These are phyloP conservation scores for Poicephalus gulielmi DNA, from an alignment of 2,113 vertebrate genomes.

Conservation along the genomic window DNA sequence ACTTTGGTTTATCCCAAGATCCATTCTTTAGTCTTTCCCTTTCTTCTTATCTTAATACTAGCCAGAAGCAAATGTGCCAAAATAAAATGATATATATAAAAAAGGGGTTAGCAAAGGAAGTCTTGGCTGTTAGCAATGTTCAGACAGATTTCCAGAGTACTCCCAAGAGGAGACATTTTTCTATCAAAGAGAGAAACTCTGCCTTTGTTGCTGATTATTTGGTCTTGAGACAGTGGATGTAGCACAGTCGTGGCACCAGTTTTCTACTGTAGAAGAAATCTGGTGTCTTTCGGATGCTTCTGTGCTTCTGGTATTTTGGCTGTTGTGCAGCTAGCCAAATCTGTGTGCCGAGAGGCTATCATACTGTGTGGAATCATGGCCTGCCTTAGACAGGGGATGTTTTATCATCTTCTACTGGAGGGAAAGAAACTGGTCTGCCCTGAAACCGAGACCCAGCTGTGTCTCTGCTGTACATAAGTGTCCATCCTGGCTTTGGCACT, in stretches of 20 bases:
- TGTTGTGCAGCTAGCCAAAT: background rate
- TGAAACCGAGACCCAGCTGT: background rate
- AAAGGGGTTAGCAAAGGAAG: background rate
- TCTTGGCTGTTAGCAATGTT: background rate
- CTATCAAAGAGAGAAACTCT: background rate
- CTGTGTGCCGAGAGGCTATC: background rate
- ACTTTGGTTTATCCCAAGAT: background rate
- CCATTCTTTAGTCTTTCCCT: background rate
- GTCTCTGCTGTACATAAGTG: background rate
- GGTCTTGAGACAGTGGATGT: background rate
- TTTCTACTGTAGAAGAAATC: background rate
- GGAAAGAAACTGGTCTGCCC: background rate
- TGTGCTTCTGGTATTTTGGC: background rate
- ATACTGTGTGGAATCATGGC: background rate
- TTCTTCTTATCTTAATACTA: background rate
- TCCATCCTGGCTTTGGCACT: background rate
- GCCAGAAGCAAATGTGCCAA: background rate
- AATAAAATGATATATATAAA: background rate
- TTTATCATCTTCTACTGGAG: background rate
- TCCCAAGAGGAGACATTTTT: background rate
- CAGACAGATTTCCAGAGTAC: background rate
- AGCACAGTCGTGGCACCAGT: background rate
- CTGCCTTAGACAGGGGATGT: background rate
- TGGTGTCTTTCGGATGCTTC: background rate
- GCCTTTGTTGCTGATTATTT: background rate